These are phyloP conservation scores for Pterocles gutturalis DNA, from an alignment of 2,113 vertebrate genomes.

Conservation along the genomic window DNA sequence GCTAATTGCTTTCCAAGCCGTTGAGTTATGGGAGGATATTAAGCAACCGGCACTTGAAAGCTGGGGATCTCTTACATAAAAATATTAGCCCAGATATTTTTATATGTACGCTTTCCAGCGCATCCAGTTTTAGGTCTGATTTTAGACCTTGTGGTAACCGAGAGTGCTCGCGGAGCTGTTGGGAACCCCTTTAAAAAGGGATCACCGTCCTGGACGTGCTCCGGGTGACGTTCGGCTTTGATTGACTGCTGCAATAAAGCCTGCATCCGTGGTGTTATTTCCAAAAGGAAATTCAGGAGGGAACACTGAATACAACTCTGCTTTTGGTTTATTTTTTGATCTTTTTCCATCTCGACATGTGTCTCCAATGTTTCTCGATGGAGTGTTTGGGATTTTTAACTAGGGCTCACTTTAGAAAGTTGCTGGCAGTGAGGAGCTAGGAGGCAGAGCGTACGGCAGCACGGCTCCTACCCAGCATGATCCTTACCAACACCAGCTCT, in stretches of 20 bases:
- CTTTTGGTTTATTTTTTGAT: not conserved
- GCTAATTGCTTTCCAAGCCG: slow-evolving; percentile 64
- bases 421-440: not conserved
- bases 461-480: not conserved
- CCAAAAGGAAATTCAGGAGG: not conserved
- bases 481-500: not conserved
- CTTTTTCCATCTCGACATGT: not conserved
- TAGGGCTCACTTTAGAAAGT: not conserved
- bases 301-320: not conserved
- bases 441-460: not conserved
- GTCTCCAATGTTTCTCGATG: not conserved
- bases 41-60: slow-evolving; percentile 41
- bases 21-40: slow-evolving; percentile 39
- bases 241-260: slow-evolving; percentile 26
- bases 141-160: not conserved
- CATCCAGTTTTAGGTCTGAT: not conserved
- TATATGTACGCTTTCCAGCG: not conserved
- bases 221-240: not conserved
- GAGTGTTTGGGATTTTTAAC: not conserved
- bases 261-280: not conserved
- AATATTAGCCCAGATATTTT: slow-evolving; percentile 36
- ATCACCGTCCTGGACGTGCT: not conserved
- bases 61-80: slow-evolving; percentile 58
- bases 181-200: not conserved
- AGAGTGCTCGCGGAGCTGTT: not conserved